phyloP scores from a whole-genome alignment of 2,113 vertebrate genomes.

The Empidonax traillii region DNA sequence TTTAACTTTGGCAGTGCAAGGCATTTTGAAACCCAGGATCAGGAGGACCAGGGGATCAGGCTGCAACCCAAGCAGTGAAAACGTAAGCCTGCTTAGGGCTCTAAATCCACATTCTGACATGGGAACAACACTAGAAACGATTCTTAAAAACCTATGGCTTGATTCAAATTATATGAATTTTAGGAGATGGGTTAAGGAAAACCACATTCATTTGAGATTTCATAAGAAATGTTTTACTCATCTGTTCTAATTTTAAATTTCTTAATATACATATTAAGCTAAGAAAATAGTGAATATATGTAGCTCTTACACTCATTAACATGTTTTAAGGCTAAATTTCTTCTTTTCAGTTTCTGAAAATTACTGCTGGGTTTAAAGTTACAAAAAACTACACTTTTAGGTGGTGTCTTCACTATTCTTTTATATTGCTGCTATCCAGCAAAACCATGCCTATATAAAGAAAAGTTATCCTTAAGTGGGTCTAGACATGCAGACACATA shows the following conservation, averaged over 20 bases:
- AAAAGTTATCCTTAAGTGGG: neutral
- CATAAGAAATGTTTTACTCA: neutral
- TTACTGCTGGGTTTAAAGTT: neutral
- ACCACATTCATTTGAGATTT: neutral
- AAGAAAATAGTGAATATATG: neutral
- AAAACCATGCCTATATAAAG: neutral
- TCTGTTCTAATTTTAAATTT: neutral
- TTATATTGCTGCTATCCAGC: neutral
- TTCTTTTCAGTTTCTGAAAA: neutral
- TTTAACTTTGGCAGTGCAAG: neutral
- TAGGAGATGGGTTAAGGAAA: neutral
- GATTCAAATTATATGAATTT: neutral
- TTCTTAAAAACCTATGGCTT: neutral
- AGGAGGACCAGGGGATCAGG: neutral
- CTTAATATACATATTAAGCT: neutral
- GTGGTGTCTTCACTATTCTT: neutral
- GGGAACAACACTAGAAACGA: neutral
- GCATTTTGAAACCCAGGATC: slow-evolving; percentile 23
- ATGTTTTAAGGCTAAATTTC: neutral
- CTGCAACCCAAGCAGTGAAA: slow-evolving; percentile 15
- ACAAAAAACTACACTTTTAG: neutral
- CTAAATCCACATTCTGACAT: slow-evolving; percentile 4
- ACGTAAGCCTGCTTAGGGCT: neutral
- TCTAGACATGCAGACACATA: neutral
- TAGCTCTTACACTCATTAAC: neutral